These are phyloP conservation scores for Selene dorsalis DNA, from an alignment of 2,797 vertebrate species.

Conservation along the genomic window DNA sequence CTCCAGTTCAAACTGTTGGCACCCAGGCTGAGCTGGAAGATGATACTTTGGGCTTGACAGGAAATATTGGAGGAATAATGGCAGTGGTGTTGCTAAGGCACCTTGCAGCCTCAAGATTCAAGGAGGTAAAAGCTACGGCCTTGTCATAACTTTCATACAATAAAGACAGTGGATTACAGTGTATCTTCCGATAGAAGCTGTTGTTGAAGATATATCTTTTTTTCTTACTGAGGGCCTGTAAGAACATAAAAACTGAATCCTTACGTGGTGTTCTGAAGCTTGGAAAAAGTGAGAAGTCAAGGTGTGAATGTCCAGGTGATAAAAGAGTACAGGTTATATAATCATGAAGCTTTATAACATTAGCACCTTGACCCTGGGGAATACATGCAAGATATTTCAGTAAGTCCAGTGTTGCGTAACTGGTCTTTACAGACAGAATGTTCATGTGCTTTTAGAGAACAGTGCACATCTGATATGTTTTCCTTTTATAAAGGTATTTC, in stretches of 20 bases:
- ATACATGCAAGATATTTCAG: conserved; percentile 4
- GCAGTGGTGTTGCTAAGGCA: conserved; percentile 36
- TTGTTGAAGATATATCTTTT: conserved; percentile 5
- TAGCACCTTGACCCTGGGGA: conserved; percentile 22
- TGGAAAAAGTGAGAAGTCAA: conserved; percentile 1
- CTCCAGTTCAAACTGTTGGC: conserved; percentile 45
- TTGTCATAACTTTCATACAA: conserved; percentile 33
- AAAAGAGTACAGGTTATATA: conserved; percentile 27
- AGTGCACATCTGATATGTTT: background rate
- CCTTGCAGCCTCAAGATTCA: conserved; percentile 32
- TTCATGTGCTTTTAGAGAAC: background rate
- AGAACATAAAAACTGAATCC: conserved; percentile 7
- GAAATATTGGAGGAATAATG: conserved; percentile 59
- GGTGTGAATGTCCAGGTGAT: conserved; percentile 28
- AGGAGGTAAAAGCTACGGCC: conserved; percentile 32
- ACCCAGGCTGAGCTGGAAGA: conserved; percentile 28
- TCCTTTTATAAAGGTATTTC: background rate
- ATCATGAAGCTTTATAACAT: conserved; percentile 37
- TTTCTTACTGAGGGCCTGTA: background rate
- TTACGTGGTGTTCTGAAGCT: background rate
- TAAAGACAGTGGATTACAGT: conserved; percentile 26
- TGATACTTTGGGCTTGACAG: conserved; percentile 22
- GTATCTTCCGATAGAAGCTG: conserved; percentile 16
- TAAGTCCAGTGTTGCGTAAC: conserved; percentile 4
- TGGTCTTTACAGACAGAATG: conserved; percentile 3